Conservation (phyloP, 2,113 vertebrate species). For the Erpornis zantholeuca region DNA sequence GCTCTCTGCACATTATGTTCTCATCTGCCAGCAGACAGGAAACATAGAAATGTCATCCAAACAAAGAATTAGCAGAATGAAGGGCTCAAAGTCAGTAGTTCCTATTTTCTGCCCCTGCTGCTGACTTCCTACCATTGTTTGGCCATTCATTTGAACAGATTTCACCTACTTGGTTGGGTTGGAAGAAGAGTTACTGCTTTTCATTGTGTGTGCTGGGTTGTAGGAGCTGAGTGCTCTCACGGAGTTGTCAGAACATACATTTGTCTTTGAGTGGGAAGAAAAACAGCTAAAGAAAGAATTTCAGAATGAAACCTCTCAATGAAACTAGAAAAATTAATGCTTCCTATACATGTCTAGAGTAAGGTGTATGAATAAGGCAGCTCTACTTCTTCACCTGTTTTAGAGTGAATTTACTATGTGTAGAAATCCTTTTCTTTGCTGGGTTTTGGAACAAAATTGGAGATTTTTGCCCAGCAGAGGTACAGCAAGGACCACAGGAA, state of each 20-base stretch:
- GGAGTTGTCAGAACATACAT: background rate
- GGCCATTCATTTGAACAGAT: background rate
- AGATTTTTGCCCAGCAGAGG: background rate
- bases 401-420: background rate
- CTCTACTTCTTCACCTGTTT: background rate
- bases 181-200: background rate
- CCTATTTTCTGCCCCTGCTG: background rate
- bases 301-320: background rate
- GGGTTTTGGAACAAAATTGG: background rate
- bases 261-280: background rate
- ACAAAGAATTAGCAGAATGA: background rate
- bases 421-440: background rate
- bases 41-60: constrained; percentile 40
- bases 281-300: background rate
- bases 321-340: background rate
- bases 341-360: background rate
- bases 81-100: background rate
- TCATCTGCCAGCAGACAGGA: constrained; percentile 13
- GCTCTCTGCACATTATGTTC: constrained; percentile 14
- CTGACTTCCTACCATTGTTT: constrained; percentile 16
- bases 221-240: background rate
- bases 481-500: background rate
- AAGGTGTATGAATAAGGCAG: background rate
- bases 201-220: background rate
- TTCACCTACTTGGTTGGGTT: background rate